Percentiles rank a stretch among this genome's conserved stretches.
These are phyloP conservation scores for Montifringilla adamsi DNA, from an alignment of 2,113 vertebrate species.

Conservation along the genomic window DNA sequence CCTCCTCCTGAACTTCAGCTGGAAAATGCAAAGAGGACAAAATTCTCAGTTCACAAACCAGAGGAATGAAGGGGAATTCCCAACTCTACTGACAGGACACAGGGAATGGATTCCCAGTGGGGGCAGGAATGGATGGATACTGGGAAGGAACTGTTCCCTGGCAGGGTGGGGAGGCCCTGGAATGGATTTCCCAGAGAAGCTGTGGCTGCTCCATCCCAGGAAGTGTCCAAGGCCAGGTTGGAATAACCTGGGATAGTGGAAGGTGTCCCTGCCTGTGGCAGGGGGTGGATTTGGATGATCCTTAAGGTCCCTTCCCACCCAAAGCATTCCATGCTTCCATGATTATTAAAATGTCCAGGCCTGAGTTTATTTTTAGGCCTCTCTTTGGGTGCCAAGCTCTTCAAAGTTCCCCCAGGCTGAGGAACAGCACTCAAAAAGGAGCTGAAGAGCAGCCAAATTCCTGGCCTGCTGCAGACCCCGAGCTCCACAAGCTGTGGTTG, in stretches of 20 bases:
- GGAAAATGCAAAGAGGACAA: conserved; percentile 1
- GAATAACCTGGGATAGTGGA: not conserved
- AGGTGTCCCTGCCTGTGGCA: not conserved
- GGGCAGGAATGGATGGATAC: not conserved
- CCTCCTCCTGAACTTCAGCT: not conserved
- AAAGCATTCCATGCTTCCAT: not conserved
- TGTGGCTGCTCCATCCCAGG: not conserved
- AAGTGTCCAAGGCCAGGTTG: not conserved
- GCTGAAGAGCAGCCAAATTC: conserved; percentile 21
- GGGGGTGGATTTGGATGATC: not conserved
- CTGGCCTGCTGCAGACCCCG: not conserved
- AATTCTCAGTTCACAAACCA: not conserved
- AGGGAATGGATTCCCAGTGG: not conserved
- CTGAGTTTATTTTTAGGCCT: conserved; percentile 20
- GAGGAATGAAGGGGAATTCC: not conserved
- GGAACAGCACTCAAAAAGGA: not conserved
- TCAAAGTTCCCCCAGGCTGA: not conserved
- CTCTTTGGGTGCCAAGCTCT: not conserved
- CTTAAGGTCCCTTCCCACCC: not conserved
- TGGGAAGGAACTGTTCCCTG: not conserved
- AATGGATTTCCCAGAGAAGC: not conserved
- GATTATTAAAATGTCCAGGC: not conserved
- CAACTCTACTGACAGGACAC: not conserved
- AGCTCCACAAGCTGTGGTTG: not conserved
- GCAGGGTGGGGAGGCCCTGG: not conserved